phyloP scores from a whole-genome alignment of 2,797 vertebrate genomes.

The Propithecus deckenii region DNA sequence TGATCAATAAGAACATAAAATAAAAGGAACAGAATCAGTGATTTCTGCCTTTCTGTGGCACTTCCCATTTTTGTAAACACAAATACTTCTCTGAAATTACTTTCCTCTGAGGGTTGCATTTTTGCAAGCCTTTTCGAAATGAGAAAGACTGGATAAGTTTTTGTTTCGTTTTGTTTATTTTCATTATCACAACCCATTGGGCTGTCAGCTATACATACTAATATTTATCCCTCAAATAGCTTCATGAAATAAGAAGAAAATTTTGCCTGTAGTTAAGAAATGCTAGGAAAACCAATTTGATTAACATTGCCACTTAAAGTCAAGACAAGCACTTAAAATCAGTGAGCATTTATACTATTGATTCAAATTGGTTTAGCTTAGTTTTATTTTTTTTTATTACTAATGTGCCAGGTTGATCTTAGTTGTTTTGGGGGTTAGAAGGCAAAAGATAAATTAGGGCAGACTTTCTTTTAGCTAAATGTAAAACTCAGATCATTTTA shows the following conservation, averaged over 20 bases:
- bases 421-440: conserved; percentile 12
- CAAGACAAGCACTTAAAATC: not conserved
- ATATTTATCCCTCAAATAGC: not conserved
- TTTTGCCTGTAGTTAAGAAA: not conserved
- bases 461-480: not conserved
- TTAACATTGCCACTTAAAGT: not conserved
- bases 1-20: conserved; percentile 52
- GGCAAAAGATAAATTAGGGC: not conserved
- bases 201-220: not conserved
- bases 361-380: not conserved
- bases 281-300: not conserved
- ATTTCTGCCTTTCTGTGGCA: conserved; percentile 30
- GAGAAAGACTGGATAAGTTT: not conserved
- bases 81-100: conserved; percentile 20
- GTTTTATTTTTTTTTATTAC: conserved; percentile 8
- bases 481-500: not conserved
- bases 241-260: not conserved
- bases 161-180: conserved; percentile 25
- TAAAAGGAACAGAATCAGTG: not conserved
- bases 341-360: not conserved
- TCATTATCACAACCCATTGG: not conserved
- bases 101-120: not conserved
- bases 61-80: conserved; percentile 67
- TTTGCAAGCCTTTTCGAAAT: conserved; percentile 67
- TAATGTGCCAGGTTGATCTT: not conserved